Evolutionary conservation across 2,797 vertebrate species (phyloP).

Genomic region (Scarus forsteni): DNA sequence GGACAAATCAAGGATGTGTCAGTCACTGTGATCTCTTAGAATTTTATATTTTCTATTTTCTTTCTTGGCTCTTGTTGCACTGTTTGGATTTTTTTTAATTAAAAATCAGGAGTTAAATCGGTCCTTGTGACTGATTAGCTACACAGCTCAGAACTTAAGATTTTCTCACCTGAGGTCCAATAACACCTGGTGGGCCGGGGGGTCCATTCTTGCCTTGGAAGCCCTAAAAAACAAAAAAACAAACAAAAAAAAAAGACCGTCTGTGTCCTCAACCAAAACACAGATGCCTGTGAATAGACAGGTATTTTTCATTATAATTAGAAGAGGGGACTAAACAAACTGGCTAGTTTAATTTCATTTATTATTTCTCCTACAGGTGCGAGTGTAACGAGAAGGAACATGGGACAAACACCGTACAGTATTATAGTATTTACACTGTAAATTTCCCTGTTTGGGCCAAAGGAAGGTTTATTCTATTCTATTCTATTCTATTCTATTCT

Average conservation of each 20-base stretch:
- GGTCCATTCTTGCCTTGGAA: conserved; percentile 95
- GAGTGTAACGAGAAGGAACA: no score
- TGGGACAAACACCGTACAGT: background rate
- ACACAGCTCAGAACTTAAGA: background rate
- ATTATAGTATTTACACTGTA: no score
- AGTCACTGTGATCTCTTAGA: no score
- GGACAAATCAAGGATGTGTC: no score
- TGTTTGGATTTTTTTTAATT: background rate
- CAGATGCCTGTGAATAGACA: background rate
- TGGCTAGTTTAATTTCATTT: background rate
- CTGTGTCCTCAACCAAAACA: background rate
- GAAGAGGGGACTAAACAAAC: background rate
- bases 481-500: no score
- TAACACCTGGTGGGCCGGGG: conserved; percentile 90
- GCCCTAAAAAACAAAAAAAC: conserved; percentile 81
- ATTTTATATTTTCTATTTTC: background rate
- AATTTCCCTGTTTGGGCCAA: no score
- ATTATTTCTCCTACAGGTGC: background rate
- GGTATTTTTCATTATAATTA: background rate
- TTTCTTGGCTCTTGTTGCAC: background rate
- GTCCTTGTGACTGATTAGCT: background rate
- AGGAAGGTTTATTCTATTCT: no score
- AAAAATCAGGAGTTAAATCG: background rate
- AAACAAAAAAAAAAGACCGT: conserved; percentile 40
- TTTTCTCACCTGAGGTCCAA: conserved; percentile 91